Evolutionary conservation across 2,888 invertebrate species (phyloP).

Genomic region (Calameuta filiformis): DNA sequence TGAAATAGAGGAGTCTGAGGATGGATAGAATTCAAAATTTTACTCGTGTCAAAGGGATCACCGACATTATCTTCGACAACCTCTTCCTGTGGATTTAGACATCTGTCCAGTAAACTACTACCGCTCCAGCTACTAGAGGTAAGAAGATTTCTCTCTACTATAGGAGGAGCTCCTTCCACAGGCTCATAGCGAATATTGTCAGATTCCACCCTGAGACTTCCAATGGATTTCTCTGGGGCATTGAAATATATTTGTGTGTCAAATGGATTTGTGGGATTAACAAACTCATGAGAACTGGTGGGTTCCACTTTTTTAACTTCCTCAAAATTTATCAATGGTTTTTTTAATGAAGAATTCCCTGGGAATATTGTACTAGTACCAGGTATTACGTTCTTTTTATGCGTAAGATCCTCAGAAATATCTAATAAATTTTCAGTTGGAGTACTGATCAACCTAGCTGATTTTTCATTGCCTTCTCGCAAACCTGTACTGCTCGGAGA

Average conservation of each 20-base stretch:
- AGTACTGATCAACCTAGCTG: background rate
- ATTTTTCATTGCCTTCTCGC: background rate
- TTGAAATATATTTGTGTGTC: conserved; percentile 8
- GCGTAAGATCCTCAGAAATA: background rate
- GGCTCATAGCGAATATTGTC: background rate
- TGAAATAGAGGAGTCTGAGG: conserved; percentile 43
- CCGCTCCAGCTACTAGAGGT: background rate
- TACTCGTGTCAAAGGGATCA: conserved; percentile 60
- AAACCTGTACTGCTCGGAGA: conserved; percentile 11
- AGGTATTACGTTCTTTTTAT: background rate
- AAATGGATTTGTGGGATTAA: conserved; percentile 40
- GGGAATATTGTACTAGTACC: background rate
- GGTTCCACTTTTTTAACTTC: background rate
- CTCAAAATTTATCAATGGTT: background rate
- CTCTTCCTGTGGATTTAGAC: conserved; percentile 14
- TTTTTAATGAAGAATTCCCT: background rate
- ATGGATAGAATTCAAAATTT: conserved; percentile 46
- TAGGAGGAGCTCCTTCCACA: background rate
- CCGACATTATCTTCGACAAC: conserved; percentile 15
- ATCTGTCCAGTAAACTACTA: conserved; percentile 11
- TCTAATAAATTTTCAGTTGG: background rate
- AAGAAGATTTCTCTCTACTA: background rate
- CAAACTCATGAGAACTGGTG: conserved; percentile 11
- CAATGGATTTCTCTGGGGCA: background rate
- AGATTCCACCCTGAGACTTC: background rate